Conservation (phyloP, 2,113 vertebrate genomes). For the Formicarius rufipectus region DNA sequence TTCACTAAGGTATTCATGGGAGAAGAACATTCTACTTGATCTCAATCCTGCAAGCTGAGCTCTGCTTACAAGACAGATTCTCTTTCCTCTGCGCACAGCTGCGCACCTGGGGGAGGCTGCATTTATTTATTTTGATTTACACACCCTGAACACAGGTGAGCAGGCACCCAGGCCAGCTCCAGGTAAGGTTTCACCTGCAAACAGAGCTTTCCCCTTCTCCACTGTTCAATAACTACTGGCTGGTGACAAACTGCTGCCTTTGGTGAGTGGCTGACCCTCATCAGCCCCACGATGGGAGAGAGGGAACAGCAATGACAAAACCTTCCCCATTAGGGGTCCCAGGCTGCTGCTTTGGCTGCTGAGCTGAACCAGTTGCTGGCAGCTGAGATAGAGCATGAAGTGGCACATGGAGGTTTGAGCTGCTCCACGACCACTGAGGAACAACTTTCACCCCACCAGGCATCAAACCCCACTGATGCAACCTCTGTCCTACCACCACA, state of each 20-base stretch:
- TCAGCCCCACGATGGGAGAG: rapidly evolving
- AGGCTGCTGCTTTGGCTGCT: not conserved
- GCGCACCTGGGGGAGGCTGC: not conserved
- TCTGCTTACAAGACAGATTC: not conserved
- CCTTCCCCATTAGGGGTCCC: not conserved
- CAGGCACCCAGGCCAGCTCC: not conserved
- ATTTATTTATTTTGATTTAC: not conserved
- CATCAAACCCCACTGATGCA: rapidly evolving
- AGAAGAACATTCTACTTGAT: not conserved
- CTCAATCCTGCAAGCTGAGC: not conserved
- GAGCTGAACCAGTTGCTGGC: not conserved
- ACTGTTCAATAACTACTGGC: not conserved
- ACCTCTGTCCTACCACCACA: not conserved
- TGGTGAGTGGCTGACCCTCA: not conserved
- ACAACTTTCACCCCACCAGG: not conserved
- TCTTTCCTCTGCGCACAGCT: not conserved
- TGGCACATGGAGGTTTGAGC: not conserved
- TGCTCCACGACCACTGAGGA: rapidly evolving
- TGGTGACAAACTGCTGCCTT: not conserved
- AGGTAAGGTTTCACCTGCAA: not conserved
- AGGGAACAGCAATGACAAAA: rapidly evolving
- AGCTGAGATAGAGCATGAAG: not conserved
- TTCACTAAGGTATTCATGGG: not conserved
- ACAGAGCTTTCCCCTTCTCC: not conserved
- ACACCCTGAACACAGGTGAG: not conserved